Base-by-base conservation (phyloP, 2,797 vertebrate species). In the Vultur gryphus region DNA sequence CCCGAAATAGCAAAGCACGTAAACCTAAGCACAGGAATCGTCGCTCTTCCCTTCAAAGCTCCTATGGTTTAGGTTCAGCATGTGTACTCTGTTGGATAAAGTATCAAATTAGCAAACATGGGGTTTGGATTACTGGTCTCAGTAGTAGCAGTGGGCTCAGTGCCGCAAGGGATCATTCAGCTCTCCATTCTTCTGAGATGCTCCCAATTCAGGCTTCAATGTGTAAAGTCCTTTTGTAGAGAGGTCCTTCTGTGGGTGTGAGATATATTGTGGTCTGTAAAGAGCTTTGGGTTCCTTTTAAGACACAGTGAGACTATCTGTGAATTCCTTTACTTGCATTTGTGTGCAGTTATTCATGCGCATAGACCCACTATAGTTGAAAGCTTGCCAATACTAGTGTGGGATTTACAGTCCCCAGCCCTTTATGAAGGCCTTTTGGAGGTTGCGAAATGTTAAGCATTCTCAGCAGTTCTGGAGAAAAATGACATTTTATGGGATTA, bases 291-390 rank as follows among this genome's bases (percentile, higher is more conserved):
- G 39, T 24, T 92, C 28, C 43, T 93, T 85, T 94, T 64, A 81
- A 87, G 79, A 69, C 44, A 24, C 37, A 26, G 3, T 44, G 44
- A 89, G 52, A 67, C 75, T 51, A 80, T 65, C 35, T 62, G 55
- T 85, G 75, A 94, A 55, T 75, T 90, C 69, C 75, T 89, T 92
- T 71, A 25, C 65, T 89, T 78, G 33, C 11, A 58, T 81, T 89
- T 71, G 19, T 48, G 16, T 61, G 61, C 81, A 58, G 57, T 89
- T 71, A 78, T 29, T 81, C 62, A 64, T 0, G 0, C 0, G 0
- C 37, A 51, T 15, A 73, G 64, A 51, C n/a, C 26, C 29, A 37
- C 25, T 65, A 2, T 3, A 24, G 39, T 33, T 89, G 82, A 93
- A 94, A 61, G n/a, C 6, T 24, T 78, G 75, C 52, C 78, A 80